These are phyloP conservation scores for Eonycteris spelaea DNA, from an alignment of 2,113 vertebrate genomes.

Conservation along the genomic window DNA sequence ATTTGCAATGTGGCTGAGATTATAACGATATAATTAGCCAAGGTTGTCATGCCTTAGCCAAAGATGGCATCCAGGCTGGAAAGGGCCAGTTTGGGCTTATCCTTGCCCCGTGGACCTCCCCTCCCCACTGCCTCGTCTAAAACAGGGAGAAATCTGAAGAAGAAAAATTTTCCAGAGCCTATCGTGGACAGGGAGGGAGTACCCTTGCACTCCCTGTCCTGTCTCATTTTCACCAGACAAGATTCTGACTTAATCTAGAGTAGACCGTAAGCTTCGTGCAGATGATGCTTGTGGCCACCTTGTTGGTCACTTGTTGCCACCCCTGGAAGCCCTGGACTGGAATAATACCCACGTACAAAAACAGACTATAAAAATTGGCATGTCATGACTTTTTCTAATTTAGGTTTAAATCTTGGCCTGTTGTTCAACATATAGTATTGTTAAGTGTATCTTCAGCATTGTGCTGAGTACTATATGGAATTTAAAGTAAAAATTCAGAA, in stretches of 20 bases:
- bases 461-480: neutral
- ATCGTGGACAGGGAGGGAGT: too few relatives aligned
- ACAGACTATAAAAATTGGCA: neutral
- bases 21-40: too few relatives aligned
- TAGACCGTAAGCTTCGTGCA: neutral
- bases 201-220: too few relatives aligned
- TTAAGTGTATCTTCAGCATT: neutral
- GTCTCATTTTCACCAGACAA: neutral
- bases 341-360: neutral
- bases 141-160: too few relatives aligned
- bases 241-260: neutral
- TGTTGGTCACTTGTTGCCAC: neutral
- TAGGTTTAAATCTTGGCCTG: neutral
- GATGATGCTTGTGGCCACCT: neutral
- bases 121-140: too few relatives aligned
- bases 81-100: too few relatives aligned
- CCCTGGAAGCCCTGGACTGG: neutral
- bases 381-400: neutral
- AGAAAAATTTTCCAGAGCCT: too few relatives aligned
- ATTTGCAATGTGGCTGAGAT: too few relatives aligned
- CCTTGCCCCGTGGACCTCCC: too few relatives aligned
- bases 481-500: neutral
- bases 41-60: too few relatives aligned
- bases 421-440: neutral
- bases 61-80: too few relatives aligned